phyloP scores from a whole-genome alignment of 2,888 invertebrate species.

The Patella caerulea region DNA sequence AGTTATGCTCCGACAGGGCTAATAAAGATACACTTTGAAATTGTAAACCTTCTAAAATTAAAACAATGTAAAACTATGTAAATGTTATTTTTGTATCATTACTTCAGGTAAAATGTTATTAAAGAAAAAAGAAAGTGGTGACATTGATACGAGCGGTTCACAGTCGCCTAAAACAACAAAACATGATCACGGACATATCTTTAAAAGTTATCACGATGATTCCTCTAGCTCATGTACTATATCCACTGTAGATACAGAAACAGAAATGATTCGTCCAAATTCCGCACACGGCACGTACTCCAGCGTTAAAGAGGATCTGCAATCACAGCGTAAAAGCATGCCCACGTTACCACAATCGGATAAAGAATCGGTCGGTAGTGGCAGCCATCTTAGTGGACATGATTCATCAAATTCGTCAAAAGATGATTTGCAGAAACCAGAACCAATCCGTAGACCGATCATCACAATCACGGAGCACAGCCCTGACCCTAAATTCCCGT shows the following conservation, averaged over 20 bases:
- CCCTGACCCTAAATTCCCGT: slow-evolving; percentile 76
- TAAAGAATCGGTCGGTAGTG: slow-evolving; percentile 52
- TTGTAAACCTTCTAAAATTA: no score
- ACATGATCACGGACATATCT: slow-evolving; percentile 15
- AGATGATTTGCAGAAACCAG: slow-evolving; percentile 37
- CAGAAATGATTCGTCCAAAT: slow-evolving; percentile 40
- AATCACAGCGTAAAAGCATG: slow-evolving; percentile 85
- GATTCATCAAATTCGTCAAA: slow-evolving; percentile 57
- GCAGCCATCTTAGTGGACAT: slow-evolving; percentile 57
- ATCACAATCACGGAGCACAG: slow-evolving; percentile 98
- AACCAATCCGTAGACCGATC: slow-evolving; percentile 78
- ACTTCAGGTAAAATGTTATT: slow-evolving; percentile 33
- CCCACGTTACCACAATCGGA: slow-evolving; percentile 80
- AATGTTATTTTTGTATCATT: no score
- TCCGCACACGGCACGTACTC: slow-evolving; percentile 40
- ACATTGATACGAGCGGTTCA: slow-evolving; percentile 32
- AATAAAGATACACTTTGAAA: no score
- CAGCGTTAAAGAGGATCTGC: slow-evolving; percentile 24
- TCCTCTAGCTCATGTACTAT: slow-evolving; percentile 40
- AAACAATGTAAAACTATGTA: no score
- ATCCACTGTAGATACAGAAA: slow-evolving; percentile 36
- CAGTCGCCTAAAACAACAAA: slow-evolving; percentile 27
- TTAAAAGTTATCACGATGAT: slow-evolving; percentile 31
- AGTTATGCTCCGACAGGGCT: no score
- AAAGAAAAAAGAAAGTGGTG: slow-evolving; percentile 37